Evolutionary conservation across 2,888 invertebrate genomes (phyloP), one percentile per base, ranked within the genome.

Genomic region (Craniophora ligustri): DNA sequence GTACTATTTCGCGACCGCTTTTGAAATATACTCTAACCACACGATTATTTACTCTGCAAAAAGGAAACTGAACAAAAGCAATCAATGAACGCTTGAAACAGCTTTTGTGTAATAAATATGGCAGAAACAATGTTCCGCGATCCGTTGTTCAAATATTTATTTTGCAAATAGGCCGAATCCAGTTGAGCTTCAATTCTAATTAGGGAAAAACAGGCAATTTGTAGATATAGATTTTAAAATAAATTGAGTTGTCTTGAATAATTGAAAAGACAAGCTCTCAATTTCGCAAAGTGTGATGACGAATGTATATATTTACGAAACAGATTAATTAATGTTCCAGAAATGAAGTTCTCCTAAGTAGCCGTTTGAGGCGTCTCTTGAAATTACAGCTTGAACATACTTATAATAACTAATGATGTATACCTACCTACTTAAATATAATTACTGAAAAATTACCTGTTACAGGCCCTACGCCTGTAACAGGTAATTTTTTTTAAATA

Each of bases 241-340:
- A 78, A 83, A 82, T 81, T 79, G 78, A 79, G 75, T 73, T 68
- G 75, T 75, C 75, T 72, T 78, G 77, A 81, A 81, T 79, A 77
- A 81, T 77, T 78, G 70, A 74, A 68, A 68, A 48, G 68, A 60
- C 63, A 56, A 49, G 68, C 65, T 72, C 68, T 66, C 73, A 66
- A 70, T 72, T 72, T 72, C 45, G 46, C 60, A 64, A 64, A 72
- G 60, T 70, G 51, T 66, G 49, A 67, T 67, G 55, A 67, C 60
- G 57, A 69, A 69, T 74, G 63, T 67, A 69, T 74, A 61, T 67
- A 67, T 72, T 69, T 65, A 65, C 15, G 49, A 61, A 61, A 63
- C 56, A 49, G 57, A 62, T 53, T 65, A 51, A 62, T 67, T 40
- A 42, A 41, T 47, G 36, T 58, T 53, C 26, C 31, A 46, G 26